Conservation (phyloP, 1,140 invertebrate genomes). For the Hormaphis cornu region DNA sequence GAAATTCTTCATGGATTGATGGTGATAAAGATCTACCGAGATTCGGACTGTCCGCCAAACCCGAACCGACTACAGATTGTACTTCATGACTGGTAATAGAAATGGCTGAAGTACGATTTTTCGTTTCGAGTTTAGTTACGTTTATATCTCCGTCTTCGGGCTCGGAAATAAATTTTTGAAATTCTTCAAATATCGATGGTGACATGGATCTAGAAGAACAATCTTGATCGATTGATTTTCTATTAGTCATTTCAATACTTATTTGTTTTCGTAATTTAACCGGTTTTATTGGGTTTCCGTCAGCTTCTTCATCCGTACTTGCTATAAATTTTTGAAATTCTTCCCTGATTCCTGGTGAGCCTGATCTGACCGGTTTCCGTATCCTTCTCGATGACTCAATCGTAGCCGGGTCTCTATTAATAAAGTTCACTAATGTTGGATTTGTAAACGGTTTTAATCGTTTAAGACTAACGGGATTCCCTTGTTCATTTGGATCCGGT, state of each 20-base stretch:
- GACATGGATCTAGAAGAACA: constrained; percentile 26
- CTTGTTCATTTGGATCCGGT: constrained; percentile 16
- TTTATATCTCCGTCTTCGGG: constrained; percentile 32
- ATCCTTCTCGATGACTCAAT: constrained; percentile 18
- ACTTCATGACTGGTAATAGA: constrained; percentile 22
- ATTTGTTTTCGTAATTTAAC: constrained; percentile 27
- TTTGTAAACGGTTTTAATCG: constrained; percentile 35
- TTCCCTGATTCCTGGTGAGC: constrained; percentile 22
- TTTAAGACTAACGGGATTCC: constrained; percentile 28
- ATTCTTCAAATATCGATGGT: constrained; percentile 31
- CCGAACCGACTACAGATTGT: constrained; percentile 4
- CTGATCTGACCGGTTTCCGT: constrained; percentile 10
- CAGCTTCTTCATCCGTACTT: constrained; percentile 33
- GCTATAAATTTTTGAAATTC: constrained; percentile 34
- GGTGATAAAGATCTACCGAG: constrained; percentile 16
- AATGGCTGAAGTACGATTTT: constrained; percentile 29
- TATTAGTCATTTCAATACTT: constrained; percentile 11
- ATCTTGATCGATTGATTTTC: constrained; percentile 24
- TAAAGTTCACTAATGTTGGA: constrained; percentile 34
- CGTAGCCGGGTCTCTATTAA: constrained; percentile 27
- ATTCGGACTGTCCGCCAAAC: constrained; percentile 3
- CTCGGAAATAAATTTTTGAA: constrained; percentile 33
- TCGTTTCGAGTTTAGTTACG: constrained; percentile 19
- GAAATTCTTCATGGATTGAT: constrained; percentile 32
- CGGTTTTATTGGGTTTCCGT: background rate